Evolutionary conservation across 1,140 invertebrate species (phyloP).

Genomic region (Drosophila baimaii): DNA sequence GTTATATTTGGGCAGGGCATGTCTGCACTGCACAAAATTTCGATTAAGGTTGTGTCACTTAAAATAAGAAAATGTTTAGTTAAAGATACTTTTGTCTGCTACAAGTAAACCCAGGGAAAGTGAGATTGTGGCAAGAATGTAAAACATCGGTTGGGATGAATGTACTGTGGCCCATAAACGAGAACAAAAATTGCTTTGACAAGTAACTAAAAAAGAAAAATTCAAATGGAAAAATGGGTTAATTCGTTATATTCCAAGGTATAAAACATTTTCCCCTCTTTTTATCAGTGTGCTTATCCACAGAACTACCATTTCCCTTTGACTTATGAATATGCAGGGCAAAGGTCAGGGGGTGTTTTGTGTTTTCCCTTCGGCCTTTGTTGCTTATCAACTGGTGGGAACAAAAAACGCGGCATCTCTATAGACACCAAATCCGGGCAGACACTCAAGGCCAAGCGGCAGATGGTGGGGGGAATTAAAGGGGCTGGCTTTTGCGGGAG

Average conservation of each 20-base stretch:
- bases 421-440: conserved; percentile 22
- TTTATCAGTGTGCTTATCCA: neutral
- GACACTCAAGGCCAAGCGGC: conserved; percentile 36
- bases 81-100: no score
- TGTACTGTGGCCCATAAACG: no score
- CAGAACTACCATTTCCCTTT: conserved; percentile 22
- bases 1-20: conserved; percentile 6
- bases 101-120: no score
- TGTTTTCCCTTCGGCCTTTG: conserved; percentile 16
- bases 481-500: neutral
- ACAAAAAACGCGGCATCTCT: conserved; percentile 27
- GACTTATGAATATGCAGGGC: conserved; percentile 54
- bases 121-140: no score
- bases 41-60: no score
- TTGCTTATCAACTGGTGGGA: conserved; percentile 33
- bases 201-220: no score
- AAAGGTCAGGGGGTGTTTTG: conserved; percentile 25
- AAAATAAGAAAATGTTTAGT: no score
- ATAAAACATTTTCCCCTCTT: neutral
- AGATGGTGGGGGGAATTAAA: neutral
- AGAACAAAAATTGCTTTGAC: no score
- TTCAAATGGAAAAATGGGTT: no score
- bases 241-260: neutral
- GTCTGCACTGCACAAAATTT: neutral
- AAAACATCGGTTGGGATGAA: no score